A percentile compares a stretch with the other conserved stretches of the same genome.
Evolutionary conservation across 2,113 vertebrate species (phyloP).

Genomic region (Megaceryle torquata): DNA sequence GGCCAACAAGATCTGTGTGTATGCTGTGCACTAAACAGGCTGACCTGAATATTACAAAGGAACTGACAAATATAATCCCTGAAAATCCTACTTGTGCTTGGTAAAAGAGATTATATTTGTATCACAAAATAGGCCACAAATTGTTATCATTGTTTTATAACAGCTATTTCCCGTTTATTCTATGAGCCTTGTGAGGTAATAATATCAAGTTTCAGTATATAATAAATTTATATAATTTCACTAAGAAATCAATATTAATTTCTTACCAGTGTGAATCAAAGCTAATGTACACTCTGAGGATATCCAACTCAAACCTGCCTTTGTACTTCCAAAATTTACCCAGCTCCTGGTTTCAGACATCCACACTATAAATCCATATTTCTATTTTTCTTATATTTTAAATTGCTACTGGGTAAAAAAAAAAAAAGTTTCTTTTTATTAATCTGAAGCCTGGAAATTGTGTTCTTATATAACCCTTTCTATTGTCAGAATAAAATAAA

Average conservation of each 20-base stretch:
- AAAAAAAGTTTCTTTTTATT: not conserved
- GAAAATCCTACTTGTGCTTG: not conserved
- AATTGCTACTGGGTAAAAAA: not conserved
- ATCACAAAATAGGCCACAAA: not conserved
- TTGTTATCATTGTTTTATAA: not conserved
- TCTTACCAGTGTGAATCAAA: not conserved
- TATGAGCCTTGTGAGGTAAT: not conserved
- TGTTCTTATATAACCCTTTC: not conserved
- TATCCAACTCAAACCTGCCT: not conserved
- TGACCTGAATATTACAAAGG: not conserved
- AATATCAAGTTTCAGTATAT: not conserved
- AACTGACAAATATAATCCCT: not conserved
- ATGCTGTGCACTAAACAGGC: not conserved
- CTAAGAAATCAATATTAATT: not conserved
- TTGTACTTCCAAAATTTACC: not conserved
- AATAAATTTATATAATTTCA: not conserved
- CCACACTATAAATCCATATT: not conserved
- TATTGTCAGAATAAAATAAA: not conserved
- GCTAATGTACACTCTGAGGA: not conserved
- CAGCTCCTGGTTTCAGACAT: not conserved
- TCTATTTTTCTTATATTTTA: not conserved
- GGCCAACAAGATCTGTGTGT: not conserved
- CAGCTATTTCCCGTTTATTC: not conserved
- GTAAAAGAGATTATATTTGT: not conserved
- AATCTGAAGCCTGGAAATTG: not conserved